Percentiles rank a stretch among this genome's conserved stretches.
These are phyloP conservation scores for Cerceris ruficornis DNA, from an alignment of 2,888 invertebrate genomes.

Conservation along the genomic window DNA sequence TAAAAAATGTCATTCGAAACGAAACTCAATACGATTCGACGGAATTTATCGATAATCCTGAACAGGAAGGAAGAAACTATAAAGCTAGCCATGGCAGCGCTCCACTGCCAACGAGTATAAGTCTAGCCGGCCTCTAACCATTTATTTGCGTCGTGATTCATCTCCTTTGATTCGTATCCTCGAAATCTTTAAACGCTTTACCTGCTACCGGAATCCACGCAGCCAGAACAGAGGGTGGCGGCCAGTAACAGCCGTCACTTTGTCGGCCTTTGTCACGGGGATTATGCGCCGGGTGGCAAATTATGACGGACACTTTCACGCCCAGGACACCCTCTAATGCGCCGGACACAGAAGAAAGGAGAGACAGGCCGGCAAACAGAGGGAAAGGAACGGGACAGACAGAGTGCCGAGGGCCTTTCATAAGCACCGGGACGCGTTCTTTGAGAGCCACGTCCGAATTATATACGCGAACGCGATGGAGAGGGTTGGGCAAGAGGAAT, in stretches of 20 bases:
- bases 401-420: conserved; percentile 32
- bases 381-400: neutral
- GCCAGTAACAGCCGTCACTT: conserved; percentile 72
- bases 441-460: conserved; percentile 34
- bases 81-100: too few species aligned
- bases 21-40: too few species aligned
- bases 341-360: conserved; percentile 39
- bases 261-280: conserved; percentile 75
- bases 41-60: too few species aligned
- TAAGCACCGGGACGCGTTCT: conserved; percentile 35
- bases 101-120: neutral
- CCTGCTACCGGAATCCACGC: conserved; percentile 71
- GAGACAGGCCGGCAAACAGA: conserved; percentile 2
- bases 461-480: conserved; percentile 31
- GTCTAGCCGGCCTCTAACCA: conserved; percentile 18
- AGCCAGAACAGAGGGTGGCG: conserved; percentile 64
- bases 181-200: conserved; percentile 65
- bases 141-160: conserved; percentile 56
- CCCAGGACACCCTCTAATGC: conserved; percentile 63
- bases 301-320: conserved; percentile 75
- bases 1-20: too few species aligned
- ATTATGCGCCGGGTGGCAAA: conserved; percentile 75
- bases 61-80: too few species aligned
- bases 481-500: conserved; percentile 25
- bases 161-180: conserved; percentile 46